Evolutionary conservation across 2,888 invertebrate genomes (phyloP).

Genomic region (Rhynchonema sp.): DNA sequence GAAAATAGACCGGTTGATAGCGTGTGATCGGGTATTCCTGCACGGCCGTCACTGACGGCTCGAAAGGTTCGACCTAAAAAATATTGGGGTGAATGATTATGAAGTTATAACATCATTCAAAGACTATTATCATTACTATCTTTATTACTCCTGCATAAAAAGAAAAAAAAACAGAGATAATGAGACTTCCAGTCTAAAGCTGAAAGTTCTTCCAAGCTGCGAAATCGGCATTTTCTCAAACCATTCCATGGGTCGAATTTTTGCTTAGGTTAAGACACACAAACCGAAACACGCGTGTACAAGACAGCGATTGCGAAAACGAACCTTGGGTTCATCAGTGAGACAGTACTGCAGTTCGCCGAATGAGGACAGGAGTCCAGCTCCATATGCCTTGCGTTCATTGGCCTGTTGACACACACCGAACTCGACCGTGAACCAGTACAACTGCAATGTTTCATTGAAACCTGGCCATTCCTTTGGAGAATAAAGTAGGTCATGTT

Average conservation of each 20-base stretch:
- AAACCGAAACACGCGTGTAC: no score
- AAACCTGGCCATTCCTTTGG: not conserved
- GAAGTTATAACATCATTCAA: no score
- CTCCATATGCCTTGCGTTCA: slow-evolving; percentile 84
- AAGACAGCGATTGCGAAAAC: not conserved
- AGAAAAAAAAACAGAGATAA: not conserved
- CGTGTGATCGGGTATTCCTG: slow-evolving; percentile 93
- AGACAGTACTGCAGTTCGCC: slow-evolving; percentile 80
- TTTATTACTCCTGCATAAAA: no score
- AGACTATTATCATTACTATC: no score
- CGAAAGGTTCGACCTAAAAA: slow-evolving; percentile 49
- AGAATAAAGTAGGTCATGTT: not conserved
- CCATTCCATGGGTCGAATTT: no score
- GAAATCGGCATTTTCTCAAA: no score
- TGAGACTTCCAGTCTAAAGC: not conserved
- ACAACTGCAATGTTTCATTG: slow-evolving; percentile 16
- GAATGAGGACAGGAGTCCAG: slow-evolving; percentile 87
- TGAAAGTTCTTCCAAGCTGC: no score
- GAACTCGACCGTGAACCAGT: slow-evolving; percentile 87
- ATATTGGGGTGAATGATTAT: slow-evolving; percentile 24
- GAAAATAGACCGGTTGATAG: slow-evolving; percentile 86
- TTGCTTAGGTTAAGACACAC: not conserved
- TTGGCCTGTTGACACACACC: slow-evolving; percentile 89
- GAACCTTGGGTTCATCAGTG: slow-evolving; percentile 40
- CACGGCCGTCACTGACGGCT: slow-evolving; percentile 61